These are phyloP conservation scores for Drosophila monieri DNA, from an alignment of 2,888 invertebrate species.

Conservation along the genomic window DNA sequence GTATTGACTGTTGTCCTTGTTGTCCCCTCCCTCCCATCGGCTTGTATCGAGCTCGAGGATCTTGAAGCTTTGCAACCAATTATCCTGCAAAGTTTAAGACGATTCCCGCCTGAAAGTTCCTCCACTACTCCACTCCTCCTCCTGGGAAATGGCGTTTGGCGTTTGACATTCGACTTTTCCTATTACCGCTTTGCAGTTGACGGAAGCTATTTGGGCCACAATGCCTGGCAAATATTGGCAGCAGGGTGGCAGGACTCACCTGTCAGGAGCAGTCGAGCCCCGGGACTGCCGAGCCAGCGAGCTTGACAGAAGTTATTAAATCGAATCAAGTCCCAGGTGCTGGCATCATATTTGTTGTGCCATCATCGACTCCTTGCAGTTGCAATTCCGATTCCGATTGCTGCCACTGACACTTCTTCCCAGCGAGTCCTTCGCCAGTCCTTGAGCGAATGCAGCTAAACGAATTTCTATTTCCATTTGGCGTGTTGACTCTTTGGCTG, in stretches of 20 bases:
- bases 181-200: not conserved
- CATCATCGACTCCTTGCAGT: constrained; percentile 28
- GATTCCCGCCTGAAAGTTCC: not conserved
- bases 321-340: constrained; percentile 67
- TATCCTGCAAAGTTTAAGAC: not conserved
- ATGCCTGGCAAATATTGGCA: constrained; percentile 4
- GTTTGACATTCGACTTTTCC: not conserved
- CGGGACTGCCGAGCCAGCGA: constrained; percentile 11
- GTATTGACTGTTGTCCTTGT: constrained; percentile 52
- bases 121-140: not conserved
- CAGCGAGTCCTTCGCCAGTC: constrained; percentile 45
- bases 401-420: constrained; percentile 58
- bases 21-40: constrained; percentile 33
- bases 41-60: constrained; percentile 61
- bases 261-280: constrained; percentile 30
- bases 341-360: constrained; percentile 23
- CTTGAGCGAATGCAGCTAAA: constrained; percentile 64
- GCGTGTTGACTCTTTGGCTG: constrained; percentile 44
- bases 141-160: not conserved
- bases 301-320: constrained; percentile 76
- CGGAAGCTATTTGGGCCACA: not conserved
- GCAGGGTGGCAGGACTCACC: no score
- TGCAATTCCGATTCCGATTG: constrained; percentile 10
- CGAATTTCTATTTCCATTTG: constrained; percentile 73
- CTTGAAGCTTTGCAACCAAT: constrained; percentile 28